Base-by-base conservation (phyloP, 2,888 invertebrate genomes). In the Acrocera orbiculus region DNA sequence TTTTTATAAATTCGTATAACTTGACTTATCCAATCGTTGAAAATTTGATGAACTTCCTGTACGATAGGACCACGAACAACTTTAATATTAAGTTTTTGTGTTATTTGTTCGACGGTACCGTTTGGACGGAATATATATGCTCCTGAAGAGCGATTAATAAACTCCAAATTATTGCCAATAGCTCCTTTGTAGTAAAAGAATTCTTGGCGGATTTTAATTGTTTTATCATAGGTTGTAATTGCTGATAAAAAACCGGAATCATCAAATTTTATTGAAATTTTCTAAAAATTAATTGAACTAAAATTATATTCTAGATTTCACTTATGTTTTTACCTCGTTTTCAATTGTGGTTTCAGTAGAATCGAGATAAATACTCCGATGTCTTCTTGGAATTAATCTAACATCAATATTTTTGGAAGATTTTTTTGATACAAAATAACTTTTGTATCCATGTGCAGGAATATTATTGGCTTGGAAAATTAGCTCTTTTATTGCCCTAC, bases 121-220 rank as follows among this genome's bases (percentile, higher is more conserved):
- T 66, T 66, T 0, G 86, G 85, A 28, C 86, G 63, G 57, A 87
- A 85, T 30, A 93, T 80, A 48, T 96, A 96, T 0, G 95, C 95
- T 0, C 96, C 96, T 0, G 93, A 92, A 0, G 89, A 74, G 36
- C 89, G 64, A 40, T 70, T 67, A 0, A 52, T 47, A 4, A 65
- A 62, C 4, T 60, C 56, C 1, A 53, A 50, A 46, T 83, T 81
- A 47, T 81, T 64, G 0, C 83, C 85, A 1, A 56, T 54, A 24
- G 66, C 69, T 0, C 73, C 80, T 8, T 68, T 62, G 49, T 90
- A 92, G 47, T 73, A 86, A 16, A 67, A 63, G 50, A 82, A 78
- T 3, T 71, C 66, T 53, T 83, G 81, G 3, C 42, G 44, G 1
- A 58, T 42, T 11, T 47, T 37, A 35, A 50, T 47, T 2, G 42